Evolutionary conservation across 2,888 invertebrate species (phyloP).

Genomic region (Stramonita haemastoma): DNA sequence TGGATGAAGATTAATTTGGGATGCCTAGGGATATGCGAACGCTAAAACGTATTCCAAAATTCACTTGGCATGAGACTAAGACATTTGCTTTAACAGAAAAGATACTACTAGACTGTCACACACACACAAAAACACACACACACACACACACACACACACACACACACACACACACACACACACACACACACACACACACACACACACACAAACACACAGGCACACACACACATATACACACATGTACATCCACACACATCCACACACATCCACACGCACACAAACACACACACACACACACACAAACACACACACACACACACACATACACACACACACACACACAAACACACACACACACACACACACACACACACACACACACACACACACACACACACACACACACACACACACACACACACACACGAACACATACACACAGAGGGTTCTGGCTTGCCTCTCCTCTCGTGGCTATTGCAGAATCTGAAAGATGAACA

Average conservation of each 20-base stretch:
- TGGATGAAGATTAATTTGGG: too few relatives aligned
- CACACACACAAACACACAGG: too few relatives aligned
- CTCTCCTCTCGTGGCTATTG: background rate
- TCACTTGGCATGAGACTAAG: too few relatives aligned
- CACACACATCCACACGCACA: background rate
- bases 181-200: too few relatives aligned
- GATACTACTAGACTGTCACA: background rate
- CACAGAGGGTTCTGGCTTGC: background rate
- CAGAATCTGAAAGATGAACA: too few relatives aligned
- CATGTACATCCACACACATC: too few relatives aligned
- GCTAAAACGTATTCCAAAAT: too few relatives aligned
- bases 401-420: background rate
- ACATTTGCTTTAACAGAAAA: too few relatives aligned
- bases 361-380: background rate
- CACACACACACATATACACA: too few relatives aligned
- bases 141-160: conserved; percentile 1
- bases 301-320: background rate
- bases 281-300: background rate
- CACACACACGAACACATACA: background rate
- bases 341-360: background rate
- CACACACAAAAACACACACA: background rate
- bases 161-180: background rate
- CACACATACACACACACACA: background rate
- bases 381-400: background rate
- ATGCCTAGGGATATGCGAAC: too few relatives aligned